Evolutionary conservation across 2,888 invertebrate genomes (phyloP), one percentile per base, ranked within the genome.

Genomic region (Folsomia manolachei): DNA sequence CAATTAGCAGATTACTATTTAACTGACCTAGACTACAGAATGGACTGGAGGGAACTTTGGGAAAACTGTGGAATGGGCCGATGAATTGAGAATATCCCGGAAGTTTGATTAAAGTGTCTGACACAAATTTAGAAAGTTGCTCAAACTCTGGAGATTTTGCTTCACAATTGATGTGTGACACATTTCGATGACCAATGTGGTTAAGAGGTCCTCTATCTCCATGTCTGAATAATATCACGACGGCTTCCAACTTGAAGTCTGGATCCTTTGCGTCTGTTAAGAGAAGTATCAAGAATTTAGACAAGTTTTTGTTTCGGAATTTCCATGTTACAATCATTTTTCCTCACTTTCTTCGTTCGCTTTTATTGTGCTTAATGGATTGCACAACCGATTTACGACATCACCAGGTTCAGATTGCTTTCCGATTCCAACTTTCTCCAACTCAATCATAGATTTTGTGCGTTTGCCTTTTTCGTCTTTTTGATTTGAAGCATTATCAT

Each of bases 121-220:
- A 73, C 14, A 78, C 74, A 70, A 77, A 81, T 39, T 72, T 72
- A 19, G 76, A 69, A 19, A 79, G 69, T 51, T 79, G 73, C 27
- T 72, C 76, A n/a, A 83, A 81, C 61, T 88, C 87, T 14, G 73
- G 71, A 62, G 74, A 70, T 9, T 21, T 52, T 18, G 79, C 71
- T 14, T 78, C 74, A 83, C 95, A 96, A 76, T 93, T 90, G 21
- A 95, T 87, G 69, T 88, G 88, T 66, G 90, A 89, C 53, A 93
- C 90, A 73, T 91, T 91, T 69, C 90, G 88, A 0, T 64, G 74
- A 19, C 79, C 79, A 63, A 96, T 88, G 63, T 93, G 92, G 11
- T 92, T 90, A 76, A 96, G 86, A 0, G 95, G 93, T 0, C 95
- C 94, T 65, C 96, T 86, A 83, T 95, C 95, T 0, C 96, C 96